phyloP scores from a whole-genome alignment of 1,140 invertebrate species.

The Chlorops oryzae region DNA sequence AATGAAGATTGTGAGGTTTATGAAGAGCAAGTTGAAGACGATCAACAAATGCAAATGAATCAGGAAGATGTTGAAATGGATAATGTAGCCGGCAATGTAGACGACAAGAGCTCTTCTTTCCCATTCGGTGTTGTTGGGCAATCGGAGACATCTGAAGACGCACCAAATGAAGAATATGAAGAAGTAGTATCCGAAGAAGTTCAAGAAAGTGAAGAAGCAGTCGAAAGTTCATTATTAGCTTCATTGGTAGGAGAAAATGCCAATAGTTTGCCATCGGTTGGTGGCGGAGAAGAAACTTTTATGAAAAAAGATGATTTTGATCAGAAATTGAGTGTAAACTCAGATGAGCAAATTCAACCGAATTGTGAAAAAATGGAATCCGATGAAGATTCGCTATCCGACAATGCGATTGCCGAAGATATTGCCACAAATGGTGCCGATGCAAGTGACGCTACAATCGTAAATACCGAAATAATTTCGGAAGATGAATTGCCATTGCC shows the following conservation, averaged over 20 bases:
- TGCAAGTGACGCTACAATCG: slow-evolving; percentile 46
- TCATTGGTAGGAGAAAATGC: slow-evolving; percentile 45
- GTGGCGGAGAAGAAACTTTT: slow-evolving; percentile 38
- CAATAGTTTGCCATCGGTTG: slow-evolving; percentile 48
- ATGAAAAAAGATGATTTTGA: slow-evolving; percentile 35
- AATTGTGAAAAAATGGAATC: slow-evolving; percentile 28
- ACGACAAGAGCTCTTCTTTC: slow-evolving; percentile 46
- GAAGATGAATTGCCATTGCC: slow-evolving; percentile 57
- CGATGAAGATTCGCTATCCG: slow-evolving; percentile 29
- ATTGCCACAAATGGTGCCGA: slow-evolving; percentile 23
- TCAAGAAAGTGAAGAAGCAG: slow-evolving; percentile 14
- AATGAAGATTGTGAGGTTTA: slow-evolving; percentile 13
- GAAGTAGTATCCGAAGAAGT: not conserved
- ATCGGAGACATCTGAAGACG: slow-evolving; percentile 40
- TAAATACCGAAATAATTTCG: slow-evolving; percentile 63
- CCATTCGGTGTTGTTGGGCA: slow-evolving; percentile 37
- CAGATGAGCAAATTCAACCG: slow-evolving; percentile 12
- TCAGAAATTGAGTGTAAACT: slow-evolving; percentile 14
- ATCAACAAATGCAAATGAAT: slow-evolving; percentile 29
- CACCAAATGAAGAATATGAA: slow-evolving; percentile 19
- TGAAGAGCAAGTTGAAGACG: slow-evolving; percentile 22
- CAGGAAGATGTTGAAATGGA: slow-evolving; percentile 14
- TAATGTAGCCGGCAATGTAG: slow-evolving; percentile 15
- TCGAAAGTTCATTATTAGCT: slow-evolving; percentile 39
- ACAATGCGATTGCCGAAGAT: slow-evolving; percentile 32